phyloP scores from a whole-genome alignment of 2,888 invertebrate genomes.

The Ennomos erosarius region DNA sequence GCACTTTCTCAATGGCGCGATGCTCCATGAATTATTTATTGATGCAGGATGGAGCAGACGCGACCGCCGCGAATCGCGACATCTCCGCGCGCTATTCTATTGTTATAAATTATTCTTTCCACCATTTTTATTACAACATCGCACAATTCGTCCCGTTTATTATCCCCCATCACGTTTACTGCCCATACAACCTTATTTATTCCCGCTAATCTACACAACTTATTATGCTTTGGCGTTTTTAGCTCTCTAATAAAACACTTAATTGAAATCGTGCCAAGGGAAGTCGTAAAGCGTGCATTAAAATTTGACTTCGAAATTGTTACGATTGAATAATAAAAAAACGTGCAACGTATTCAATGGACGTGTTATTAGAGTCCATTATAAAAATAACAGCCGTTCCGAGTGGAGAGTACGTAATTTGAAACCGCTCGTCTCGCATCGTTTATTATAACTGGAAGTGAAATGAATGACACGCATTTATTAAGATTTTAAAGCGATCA shows the following conservation, averaged over 20 bases:
- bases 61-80: conserved; percentile 50
- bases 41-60: conserved; percentile 62
- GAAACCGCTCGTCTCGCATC: conserved; percentile 47
- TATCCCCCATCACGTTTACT: conserved; percentile 51
- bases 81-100: conserved; percentile 66
- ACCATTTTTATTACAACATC: conserved; percentile 60
- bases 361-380: conserved; percentile 57
- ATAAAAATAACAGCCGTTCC: conserved; percentile 51
- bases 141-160: conserved; percentile 56
- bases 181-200: conserved; percentile 46
- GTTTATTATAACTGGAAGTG: conserved; percentile 47
- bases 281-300: conserved; percentile 48
- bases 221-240: conserved; percentile 43
- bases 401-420: conserved; percentile 42
- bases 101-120: conserved; percentile 70
- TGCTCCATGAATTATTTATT: conserved; percentile 82
- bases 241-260: conserved; percentile 48
- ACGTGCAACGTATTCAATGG: conserved; percentile 49
- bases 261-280: conserved; percentile 61
- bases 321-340: conserved; percentile 53
- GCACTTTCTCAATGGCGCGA: conserved; percentile 83
- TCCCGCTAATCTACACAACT: conserved; percentile 47
- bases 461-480: conserved; percentile 61
- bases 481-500: conserved; percentile 63
- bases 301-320: conserved; percentile 47